Evolutionary conservation across 2,113 vertebrate genomes (phyloP), one percentile per base, ranked within the genome.

Genomic region (Perca flavescens): DNA sequence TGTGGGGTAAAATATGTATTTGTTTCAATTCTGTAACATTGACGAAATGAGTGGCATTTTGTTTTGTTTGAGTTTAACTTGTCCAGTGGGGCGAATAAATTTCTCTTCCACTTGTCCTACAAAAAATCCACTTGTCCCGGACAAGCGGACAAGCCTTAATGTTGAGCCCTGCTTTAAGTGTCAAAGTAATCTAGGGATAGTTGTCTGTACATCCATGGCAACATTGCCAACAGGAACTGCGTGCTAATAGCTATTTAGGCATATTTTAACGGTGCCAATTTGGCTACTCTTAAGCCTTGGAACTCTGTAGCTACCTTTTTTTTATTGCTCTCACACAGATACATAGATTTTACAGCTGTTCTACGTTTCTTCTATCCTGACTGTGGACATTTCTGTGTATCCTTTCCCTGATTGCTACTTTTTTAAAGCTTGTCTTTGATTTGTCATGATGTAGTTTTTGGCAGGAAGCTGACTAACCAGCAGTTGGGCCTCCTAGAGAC

Each of bases 401-500:
- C 21, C 19, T 71, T 60, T 22, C 47, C 28, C 36, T 36, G 10
- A 58, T 43, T 57, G 34, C 74, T 81, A 10, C 61, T 77, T 73
- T 36, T 49, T 31, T 57, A 69, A 61, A 54, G 19, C 49, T 50
- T n/a, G 15, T 60, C 57, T 31, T 49, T 50, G 52, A 63, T 73
- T 80, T 71, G 71, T 64, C 69, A 65, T 65, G 61, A 57, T 69
- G 52, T 62, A n/a, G 43, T 73, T 76, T 72, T 80, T 89, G 86
- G 84, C 90, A 86, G 62, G 66, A 53, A 75, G 54, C 69, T 57
- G 54, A 58, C 13, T 3, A 66, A 60, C 79, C 83, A 76, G 80
- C 87, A 82, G 85, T 60, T 60, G 58, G 56, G 60, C 73, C 79
- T 74, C 19, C 4, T 43, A n/a, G 40, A 61, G 56, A 70, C 85